Percentiles rank a stretch among this genome's conserved stretches.
These are phyloP conservation scores for Peromyscus eremicus DNA, from an alignment of 2,797 vertebrate genomes.

Conservation along the genomic window DNA sequence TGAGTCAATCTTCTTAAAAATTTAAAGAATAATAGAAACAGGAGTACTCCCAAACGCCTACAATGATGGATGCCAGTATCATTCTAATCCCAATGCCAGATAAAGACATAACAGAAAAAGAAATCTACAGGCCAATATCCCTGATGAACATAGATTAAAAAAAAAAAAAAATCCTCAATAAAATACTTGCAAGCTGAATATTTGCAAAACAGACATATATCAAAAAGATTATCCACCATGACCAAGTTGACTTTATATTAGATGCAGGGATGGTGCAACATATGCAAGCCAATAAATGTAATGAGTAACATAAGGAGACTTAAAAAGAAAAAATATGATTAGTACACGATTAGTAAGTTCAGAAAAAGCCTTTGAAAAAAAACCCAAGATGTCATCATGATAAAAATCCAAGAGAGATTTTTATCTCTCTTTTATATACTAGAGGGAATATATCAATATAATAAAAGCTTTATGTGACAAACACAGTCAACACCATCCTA, in stretches of 20 bases:
- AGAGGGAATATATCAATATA: not conserved
- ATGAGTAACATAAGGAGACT: not conserved
- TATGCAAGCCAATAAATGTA: not conserved
- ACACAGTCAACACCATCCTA: not conserved
- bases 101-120: not conserved
- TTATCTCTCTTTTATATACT: too few species aligned
- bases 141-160: not conserved
- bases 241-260: not conserved
- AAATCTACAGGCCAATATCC: not conserved
- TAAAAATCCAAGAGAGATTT: not conserved
- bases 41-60: not conserved
- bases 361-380: not conserved
- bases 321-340: not conserved
- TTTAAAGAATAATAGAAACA: not conserved
- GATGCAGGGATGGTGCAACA: not conserved
- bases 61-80: not conserved
- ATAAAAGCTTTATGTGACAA: not conserved
- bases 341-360: not conserved
- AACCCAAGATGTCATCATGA: not conserved
- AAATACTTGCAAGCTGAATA: not conserved
- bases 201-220: not conserved
- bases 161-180: not conserved
- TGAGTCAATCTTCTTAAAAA: not conserved
- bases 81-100: not conserved
- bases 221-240: not conserved